phyloP scores from a whole-genome alignment of 2,797 vertebrate genomes.

The Smutsia gigantea region DNA sequence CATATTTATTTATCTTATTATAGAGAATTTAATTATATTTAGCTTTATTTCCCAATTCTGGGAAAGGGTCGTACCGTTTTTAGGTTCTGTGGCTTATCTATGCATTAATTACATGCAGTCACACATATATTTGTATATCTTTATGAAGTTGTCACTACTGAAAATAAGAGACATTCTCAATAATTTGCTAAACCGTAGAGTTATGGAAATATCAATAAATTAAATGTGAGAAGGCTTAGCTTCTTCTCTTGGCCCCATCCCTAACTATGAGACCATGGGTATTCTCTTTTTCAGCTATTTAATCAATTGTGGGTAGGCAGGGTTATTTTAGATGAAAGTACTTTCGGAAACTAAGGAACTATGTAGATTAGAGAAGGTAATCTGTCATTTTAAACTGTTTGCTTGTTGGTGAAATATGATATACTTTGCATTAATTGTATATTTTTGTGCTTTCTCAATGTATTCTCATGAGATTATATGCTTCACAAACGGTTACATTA shows the following conservation, averaged over 20 bases:
- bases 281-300: conserved; percentile 10
- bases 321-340: neutral
- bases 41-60: conserved; percentile 16
- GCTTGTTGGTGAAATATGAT: conserved; percentile 9
- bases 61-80: neutral
- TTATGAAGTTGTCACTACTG: conserved; percentile 7
- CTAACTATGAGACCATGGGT: neutral
- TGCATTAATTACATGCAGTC: neutral
- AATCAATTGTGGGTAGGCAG: neutral
- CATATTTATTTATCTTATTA: neutral
- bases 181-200: neutral
- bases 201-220: neutral
- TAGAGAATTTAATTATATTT: conserved; percentile 39
- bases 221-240: neutral
- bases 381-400: neutral
- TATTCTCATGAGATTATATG: neutral
- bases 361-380: neutral
- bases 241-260: neutral
- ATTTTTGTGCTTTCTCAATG: neutral
- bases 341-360: neutral
- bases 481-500: neutral
- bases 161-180: neutral
- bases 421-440: neutral
- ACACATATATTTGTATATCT: neutral
- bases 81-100: neutral